These are phyloP conservation scores for Sinelater perroti DNA, from an alignment of 2,888 invertebrate species.

Conservation along the genomic window DNA sequence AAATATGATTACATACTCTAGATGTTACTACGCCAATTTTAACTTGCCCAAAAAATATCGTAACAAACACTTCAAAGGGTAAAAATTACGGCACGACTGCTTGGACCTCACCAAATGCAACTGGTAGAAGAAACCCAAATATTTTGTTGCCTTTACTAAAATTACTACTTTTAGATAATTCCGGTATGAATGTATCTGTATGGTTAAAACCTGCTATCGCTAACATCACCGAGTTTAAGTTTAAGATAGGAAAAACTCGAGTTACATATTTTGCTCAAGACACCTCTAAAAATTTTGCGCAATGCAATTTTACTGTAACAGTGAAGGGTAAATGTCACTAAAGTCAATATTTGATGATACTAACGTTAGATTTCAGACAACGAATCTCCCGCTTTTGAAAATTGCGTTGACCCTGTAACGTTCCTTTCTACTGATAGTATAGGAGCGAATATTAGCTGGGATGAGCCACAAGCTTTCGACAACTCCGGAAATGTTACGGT, in stretches of 20 bases:
- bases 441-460: constrained; percentile 65
- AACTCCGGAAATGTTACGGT: constrained; percentile 62
- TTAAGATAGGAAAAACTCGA: constrained; percentile 66
- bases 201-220: constrained; percentile 69
- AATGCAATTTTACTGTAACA: constrained; percentile 68
- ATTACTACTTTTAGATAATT: constrained; percentile 64
- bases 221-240: constrained; percentile 59
- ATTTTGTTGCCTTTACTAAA: background rate
- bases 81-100: constrained; percentile 64
- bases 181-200: constrained; percentile 63
- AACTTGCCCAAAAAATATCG: constrained; percentile 66
- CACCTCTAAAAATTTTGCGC: constrained; percentile 66
- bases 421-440: constrained; percentile 55
- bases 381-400: constrained; percentile 66
- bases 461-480: constrained; percentile 67
- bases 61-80: constrained; percentile 59
- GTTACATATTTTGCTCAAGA: constrained; percentile 73
- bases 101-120: constrained; percentile 56
- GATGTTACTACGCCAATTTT: constrained; percentile 69
- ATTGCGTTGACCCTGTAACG: constrained; percentile 67
- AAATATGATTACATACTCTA: constrained; percentile 47
- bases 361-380: constrained; percentile 60
- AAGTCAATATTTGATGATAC: too few relatives aligned
- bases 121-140: constrained; percentile 20
- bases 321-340: constrained; percentile 64